A percentile compares a stretch with the other conserved stretches of the same genome.
phyloP scores from a whole-genome alignment of 2,797 vertebrate species.

The Arrhamphus sclerolepis region DNA sequence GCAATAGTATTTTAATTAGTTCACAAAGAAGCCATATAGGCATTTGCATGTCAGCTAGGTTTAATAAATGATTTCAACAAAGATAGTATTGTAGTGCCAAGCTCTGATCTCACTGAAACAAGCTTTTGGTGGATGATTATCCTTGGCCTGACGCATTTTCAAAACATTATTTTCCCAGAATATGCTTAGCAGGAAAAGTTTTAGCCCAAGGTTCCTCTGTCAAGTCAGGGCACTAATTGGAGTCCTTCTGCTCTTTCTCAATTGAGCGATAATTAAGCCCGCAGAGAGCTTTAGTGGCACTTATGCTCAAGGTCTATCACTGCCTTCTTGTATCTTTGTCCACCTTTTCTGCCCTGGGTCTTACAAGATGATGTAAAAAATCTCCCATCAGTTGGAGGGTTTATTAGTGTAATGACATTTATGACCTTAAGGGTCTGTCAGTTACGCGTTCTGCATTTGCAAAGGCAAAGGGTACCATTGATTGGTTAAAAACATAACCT shows the following conservation, averaged over 20 bases:
- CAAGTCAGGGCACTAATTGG: constrained; percentile 53
- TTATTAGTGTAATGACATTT: constrained; percentile 43
- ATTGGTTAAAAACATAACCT: background rate
- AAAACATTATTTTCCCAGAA: constrained; percentile 20
- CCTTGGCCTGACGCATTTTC: constrained; percentile 18
- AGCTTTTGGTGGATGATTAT: constrained; percentile 13
- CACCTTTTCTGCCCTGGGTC: constrained; percentile 19
- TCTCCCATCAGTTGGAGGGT: constrained; percentile 7
- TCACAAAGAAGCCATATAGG: constrained; percentile 7
- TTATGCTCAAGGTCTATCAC: constrained; percentile 43
- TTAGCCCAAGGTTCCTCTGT: constrained; percentile 39
- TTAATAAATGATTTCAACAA: background rate
- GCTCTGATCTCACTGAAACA: background rate
- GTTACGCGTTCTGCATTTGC: too few relatives aligned
- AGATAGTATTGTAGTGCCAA: constrained; percentile 6
- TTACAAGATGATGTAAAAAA: constrained; percentile 14
- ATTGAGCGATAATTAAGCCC: constrained; percentile 63
- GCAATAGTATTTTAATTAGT: background rate
- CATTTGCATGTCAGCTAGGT: constrained; percentile 1
- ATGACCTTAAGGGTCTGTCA: constrained; percentile 48
- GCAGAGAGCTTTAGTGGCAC: constrained; percentile 38
- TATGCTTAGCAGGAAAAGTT: constrained; percentile 26
- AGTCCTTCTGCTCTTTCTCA: constrained; percentile 40
- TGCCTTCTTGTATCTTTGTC: constrained; percentile 31
- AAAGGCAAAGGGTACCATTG: too few relatives aligned